A percentile compares a stretch with the other conserved stretches of the same genome.
phyloP scores from a whole-genome alignment of 2,888 invertebrate genomes.

The Helleia helle region DNA sequence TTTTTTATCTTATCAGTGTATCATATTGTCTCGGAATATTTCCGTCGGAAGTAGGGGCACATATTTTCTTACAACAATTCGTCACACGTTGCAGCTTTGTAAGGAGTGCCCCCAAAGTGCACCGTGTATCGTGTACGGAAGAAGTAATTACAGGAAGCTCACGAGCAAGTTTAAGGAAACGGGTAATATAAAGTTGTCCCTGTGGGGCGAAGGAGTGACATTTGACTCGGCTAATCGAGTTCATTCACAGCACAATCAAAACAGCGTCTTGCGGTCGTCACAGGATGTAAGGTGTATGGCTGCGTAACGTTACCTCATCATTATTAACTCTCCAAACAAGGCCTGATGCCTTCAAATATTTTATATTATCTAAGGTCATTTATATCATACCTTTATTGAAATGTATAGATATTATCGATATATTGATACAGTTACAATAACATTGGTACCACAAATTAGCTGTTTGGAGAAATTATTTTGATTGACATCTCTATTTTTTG shows the following conservation, averaged over 20 bases:
- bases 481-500: too few species aligned
- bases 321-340: constrained; percentile 12
- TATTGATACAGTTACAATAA: too few species aligned
- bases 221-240: constrained; percentile 65
- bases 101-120: constrained; percentile 47
- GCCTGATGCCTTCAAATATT: constrained; percentile 8
- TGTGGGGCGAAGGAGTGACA: constrained; percentile 63
- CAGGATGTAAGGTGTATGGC: constrained; percentile 53
- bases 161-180: constrained; percentile 49
- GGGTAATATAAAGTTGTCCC: constrained; percentile 38
- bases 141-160: constrained; percentile 66
- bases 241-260: constrained; percentile 55
- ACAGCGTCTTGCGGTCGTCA: constrained; percentile 50
- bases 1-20: constrained; percentile 21
- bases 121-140: constrained; percentile 48
- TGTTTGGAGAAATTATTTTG: too few species aligned
- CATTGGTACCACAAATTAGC: too few species aligned
- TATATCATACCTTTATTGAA: too few species aligned
- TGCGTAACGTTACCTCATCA: constrained; percentile 23
- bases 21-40: constrained; percentile 41
- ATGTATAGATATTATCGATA: too few species aligned
- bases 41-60: constrained; percentile 60
- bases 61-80: constrained; percentile 42
- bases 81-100: constrained; percentile 56
- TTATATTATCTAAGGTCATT: too few species aligned